These are phyloP conservation scores for Tetheella fluctuosa DNA, from an alignment of 2,888 invertebrate genomes.

Conservation along the genomic window DNA sequence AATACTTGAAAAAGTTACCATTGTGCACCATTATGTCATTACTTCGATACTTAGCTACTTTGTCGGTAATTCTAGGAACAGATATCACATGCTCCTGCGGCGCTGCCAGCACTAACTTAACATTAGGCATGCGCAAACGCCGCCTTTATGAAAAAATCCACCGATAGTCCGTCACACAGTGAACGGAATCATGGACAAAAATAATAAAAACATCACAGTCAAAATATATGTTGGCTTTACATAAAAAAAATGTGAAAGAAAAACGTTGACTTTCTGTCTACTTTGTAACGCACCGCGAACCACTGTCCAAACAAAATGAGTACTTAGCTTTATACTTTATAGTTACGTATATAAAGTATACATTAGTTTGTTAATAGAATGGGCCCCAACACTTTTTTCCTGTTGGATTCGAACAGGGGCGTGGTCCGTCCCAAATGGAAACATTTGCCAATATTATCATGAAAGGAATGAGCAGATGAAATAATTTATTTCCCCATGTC, in stretches of 20 bases:
- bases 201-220: constrained; percentile 84
- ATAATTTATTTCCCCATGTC: constrained; percentile 83
- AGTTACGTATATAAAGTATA: constrained; percentile 18
- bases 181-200: constrained; percentile 77
- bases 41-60: constrained; percentile 54
- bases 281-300: constrained; percentile 75
- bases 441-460: constrained; percentile 84
- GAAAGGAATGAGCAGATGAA: constrained; percentile 83
- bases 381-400: constrained; percentile 40
- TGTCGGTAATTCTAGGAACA: constrained; percentile 75
- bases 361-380: constrained; percentile 20
- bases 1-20: constrained; percentile 74
- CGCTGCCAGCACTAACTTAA: constrained; percentile 46
- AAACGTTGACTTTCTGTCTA: constrained; percentile 73
- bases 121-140: constrained; percentile 64
- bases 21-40: constrained; percentile 75
- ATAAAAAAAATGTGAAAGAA: constrained; percentile 71
- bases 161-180: constrained; percentile 64
- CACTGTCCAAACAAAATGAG: constrained; percentile 40
- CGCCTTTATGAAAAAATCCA: constrained; percentile 67
- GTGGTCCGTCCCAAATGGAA: constrained; percentile 81
- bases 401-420: constrained; percentile 67
- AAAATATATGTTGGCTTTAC: constrained; percentile 79
- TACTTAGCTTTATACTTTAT: constrained; percentile 34
- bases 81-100: constrained; percentile 25